Evolutionary conservation across 2,113 vertebrate genomes (phyloP).

Genomic region (Leptobrachium ailaonicum): DNA sequence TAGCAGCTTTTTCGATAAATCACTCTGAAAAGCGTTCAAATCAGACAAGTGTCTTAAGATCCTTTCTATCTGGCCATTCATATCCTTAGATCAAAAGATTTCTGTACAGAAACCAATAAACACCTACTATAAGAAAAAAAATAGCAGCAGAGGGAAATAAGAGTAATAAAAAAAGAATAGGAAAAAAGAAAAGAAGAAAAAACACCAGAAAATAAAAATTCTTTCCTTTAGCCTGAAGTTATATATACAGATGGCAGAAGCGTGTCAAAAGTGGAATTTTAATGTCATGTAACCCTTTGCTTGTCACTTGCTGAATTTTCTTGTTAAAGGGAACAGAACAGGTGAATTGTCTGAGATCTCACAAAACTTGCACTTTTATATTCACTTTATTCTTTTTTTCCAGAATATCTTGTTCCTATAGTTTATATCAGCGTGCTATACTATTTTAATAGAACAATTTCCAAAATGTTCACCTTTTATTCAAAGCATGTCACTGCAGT

Average conservation of each 20-base stretch:
- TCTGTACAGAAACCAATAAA: constrained; percentile 55
- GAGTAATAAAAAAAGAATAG: too few relatives aligned
- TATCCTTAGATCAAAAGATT: constrained; percentile 67
- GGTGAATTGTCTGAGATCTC: not conserved
- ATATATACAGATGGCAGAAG: not conserved
- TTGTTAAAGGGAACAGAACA: not conserved
- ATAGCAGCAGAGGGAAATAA: not conserved
- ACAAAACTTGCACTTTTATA: not conserved
- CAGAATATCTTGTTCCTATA: too few relatives aligned
- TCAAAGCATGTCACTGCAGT: too few relatives aligned
- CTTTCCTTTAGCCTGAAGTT: not conserved
- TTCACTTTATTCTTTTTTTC: not conserved
- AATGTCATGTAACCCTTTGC: not conserved
- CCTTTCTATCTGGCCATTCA: constrained; percentile 58
- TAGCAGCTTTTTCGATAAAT: constrained; percentile 68
- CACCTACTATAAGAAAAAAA: constrained; percentile 45
- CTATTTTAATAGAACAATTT: too few relatives aligned
- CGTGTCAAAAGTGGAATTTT: not conserved
- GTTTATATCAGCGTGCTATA: too few relatives aligned
- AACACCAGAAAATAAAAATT: not conserved
- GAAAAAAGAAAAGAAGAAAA: not conserved
- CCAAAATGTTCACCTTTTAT: too few relatives aligned
- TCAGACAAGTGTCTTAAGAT: constrained; percentile 66
- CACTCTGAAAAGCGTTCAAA: constrained; percentile 64
- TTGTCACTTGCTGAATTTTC: not conserved